Conservation (phyloP, 2,113 vertebrate genomes). For the Guaruba guarouba region DNA sequence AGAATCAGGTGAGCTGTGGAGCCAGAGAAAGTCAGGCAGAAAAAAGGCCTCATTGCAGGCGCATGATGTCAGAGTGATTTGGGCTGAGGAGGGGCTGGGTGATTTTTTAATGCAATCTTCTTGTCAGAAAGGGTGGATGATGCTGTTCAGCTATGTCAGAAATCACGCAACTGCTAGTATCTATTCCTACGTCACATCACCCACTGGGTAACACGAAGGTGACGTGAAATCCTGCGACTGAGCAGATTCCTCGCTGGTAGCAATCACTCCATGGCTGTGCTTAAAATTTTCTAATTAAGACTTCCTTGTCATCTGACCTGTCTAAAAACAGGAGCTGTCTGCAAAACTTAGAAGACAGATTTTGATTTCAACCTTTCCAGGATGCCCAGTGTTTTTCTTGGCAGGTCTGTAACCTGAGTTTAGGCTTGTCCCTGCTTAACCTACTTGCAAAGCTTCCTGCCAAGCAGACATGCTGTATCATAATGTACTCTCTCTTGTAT, state of each 20-base stretch:
- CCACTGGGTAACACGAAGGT: neutral
- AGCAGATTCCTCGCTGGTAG: neutral
- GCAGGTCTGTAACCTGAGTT: neutral
- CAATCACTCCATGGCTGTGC: neutral
- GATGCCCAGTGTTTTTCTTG: neutral
- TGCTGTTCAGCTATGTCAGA: neutral
- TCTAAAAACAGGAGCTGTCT: neutral
- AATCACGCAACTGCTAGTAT: neutral
- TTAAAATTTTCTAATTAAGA: slow-evolving; percentile 15
- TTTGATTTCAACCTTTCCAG: slow-evolving; percentile 17
- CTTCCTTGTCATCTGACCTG: neutral
- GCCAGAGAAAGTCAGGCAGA: neutral
- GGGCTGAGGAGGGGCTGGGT: neutral
- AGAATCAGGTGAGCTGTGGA: neutral
- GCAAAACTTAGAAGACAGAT: slow-evolving; percentile 7
- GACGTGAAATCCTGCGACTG: neutral
- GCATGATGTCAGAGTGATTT: neutral
- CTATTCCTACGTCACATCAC: neutral
- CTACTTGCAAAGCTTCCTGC: neutral
- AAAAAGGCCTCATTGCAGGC: neutral
- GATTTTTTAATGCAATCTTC: neutral
- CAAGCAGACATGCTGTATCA: neutral
- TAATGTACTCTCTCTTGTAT: neutral
- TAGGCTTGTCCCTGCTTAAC: neutral
- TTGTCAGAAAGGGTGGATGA: neutral